Base-by-base conservation (phyloP, 2,888 invertebrate genomes). In the Phengaris arion region DNA sequence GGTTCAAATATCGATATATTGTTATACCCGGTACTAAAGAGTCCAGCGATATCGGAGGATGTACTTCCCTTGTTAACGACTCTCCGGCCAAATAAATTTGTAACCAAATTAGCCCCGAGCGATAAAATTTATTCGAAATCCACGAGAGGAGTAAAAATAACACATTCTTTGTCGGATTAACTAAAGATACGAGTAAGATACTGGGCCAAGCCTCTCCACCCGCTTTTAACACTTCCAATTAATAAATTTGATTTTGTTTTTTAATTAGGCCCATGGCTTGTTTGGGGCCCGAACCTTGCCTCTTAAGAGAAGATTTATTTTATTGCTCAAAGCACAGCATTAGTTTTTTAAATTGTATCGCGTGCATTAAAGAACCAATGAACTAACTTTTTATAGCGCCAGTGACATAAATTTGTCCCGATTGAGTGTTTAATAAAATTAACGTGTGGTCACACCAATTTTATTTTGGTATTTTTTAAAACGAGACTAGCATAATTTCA, bases 221-320 rank as follows among this genome's bases (percentile, higher is more conserved):
- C 92, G 89, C 91, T 93, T 91, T 93, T 93, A 93, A 93, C 93
- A 92, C 93, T 92, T 90, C 91, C 93, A 93, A 93, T 93, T 93
- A 93, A 93, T 93, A 93, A 93, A 93, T 92, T 93, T 93, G 92
- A 92, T 92, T 93, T 93, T 90, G 92, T 92, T 93, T 93, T 93
- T 93, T 93, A 93, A 93, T 93, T 93, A 93, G 89, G 89, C 86
- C 85, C 85, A 85, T 79, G 86, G 89, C 89, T 88, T 89, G 91
- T 91, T 90, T 87, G 87, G 87, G 85, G 84, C 82, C 83, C 83
- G 85, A 89, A 89, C 91, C 84, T 88, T 88, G 85, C 87, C 90
- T 89, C 88, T 92, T 91, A 91, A 89, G 85, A 83, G 78, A 85
- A 89, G 92, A 93, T 93, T 93, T 92, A 93, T 93, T 90, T 93